Evolutionary conservation across 2,888 invertebrate species (phyloP).

Genomic region (Eurois occulta): DNA sequence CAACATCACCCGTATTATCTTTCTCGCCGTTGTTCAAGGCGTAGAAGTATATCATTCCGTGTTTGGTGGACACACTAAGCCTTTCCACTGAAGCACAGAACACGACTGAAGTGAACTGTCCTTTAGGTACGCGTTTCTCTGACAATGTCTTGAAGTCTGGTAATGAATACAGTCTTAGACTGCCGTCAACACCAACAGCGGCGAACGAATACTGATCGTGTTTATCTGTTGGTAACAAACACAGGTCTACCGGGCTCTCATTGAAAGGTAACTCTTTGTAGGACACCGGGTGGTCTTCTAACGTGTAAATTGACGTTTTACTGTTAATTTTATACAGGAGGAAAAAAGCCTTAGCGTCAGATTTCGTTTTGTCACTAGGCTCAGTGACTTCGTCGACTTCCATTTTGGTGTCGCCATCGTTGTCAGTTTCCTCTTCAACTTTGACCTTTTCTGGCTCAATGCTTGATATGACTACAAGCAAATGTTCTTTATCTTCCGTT

Average conservation of each 20-base stretch:
- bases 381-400: slow-evolving; percentile 84
- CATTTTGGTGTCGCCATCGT: slow-evolving; percentile 85
- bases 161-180: slow-evolving; percentile 93
- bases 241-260: slow-evolving; percentile 93
- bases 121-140: slow-evolving; percentile 92
- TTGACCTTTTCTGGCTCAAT: slow-evolving; percentile 81
- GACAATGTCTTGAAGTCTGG: slow-evolving; percentile 93
- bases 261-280: slow-evolving; percentile 91
- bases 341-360: slow-evolving; percentile 82
- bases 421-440: slow-evolving; percentile 78
- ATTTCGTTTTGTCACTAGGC: slow-evolving; percentile 74
- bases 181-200: slow-evolving; percentile 94
- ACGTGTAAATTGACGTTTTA: slow-evolving; percentile 82
- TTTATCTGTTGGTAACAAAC: slow-evolving; percentile 91
- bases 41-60: slow-evolving; percentile 95
- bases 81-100: slow-evolving; percentile 97
- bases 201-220: slow-evolving; percentile 92
- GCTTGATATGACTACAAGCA: slow-evolving; percentile 91
- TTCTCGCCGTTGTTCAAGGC: slow-evolving; percentile 93
- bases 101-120: slow-evolving; percentile 94
- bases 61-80: slow-evolving; percentile 95
- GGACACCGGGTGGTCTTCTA: slow-evolving; percentile 91
- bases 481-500: slow-evolving; percentile 92
- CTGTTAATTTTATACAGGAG: slow-evolving; percentile 84
- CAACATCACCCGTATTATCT: slow-evolving; percentile 93